Percentiles rank a stretch among this genome's conserved stretches.
Evolutionary conservation across 2,888 invertebrate species (phyloP).

Genomic region (Acanthococcus lagerstroemiae): DNA sequence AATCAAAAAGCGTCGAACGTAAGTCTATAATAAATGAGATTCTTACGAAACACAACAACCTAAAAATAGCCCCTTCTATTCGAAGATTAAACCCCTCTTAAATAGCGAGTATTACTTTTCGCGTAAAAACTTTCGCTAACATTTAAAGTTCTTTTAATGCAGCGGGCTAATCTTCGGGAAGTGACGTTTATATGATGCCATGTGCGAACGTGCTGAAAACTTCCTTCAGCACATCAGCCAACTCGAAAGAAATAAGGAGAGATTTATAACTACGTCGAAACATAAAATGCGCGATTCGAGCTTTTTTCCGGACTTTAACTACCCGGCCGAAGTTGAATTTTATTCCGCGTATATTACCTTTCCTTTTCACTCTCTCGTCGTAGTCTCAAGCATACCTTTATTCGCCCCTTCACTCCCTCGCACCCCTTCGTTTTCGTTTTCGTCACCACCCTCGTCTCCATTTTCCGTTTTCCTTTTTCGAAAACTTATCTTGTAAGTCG

Average conservation of each 20-base stretch:
- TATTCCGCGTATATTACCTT: not conserved
- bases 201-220: constrained; percentile 25
- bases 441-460: no score
- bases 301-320: constrained; percentile 9
- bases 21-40: not conserved
- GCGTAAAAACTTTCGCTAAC: constrained; percentile 2
- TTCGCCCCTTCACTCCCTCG: no score
- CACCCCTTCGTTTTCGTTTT: no score
- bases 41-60: not conserved
- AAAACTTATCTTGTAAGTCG: no score
- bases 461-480: no score
- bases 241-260: constrained; percentile 11
- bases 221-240: constrained; percentile 13
- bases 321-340: not conserved
- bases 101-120: not conserved
- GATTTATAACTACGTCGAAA: constrained; percentile 20
- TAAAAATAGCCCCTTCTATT: not conserved
- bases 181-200: constrained; percentile 21
- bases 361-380: no score
- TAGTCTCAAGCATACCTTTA: no score
- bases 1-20: not conserved
- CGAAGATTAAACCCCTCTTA: not conserved
- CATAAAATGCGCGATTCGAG: constrained; percentile 21
- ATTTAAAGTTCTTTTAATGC: constrained; percentile 10
- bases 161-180: constrained; percentile 19